Evolutionary conservation across 2,888 invertebrate genomes (phyloP).

Genomic region (Polydrusus cervinus): DNA sequence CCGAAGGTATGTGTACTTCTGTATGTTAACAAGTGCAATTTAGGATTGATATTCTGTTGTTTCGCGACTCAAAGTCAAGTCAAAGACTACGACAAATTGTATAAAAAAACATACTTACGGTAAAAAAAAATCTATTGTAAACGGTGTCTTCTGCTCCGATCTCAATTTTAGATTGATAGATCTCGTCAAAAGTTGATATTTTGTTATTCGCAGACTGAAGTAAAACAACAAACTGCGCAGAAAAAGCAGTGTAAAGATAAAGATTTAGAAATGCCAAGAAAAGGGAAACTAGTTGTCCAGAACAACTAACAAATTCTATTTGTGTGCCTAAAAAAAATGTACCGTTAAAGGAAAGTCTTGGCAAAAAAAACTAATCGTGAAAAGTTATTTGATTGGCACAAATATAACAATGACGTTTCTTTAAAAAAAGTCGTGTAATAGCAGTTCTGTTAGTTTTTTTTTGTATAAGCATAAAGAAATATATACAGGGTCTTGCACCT

Average conservation of each 20-base stretch:
- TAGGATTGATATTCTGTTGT: too few relatives aligned
- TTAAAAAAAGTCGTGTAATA: too few relatives aligned
- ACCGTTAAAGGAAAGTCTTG: neutral
- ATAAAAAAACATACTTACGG: neutral
- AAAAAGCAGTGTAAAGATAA: constrained; percentile 3
- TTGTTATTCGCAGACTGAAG: constrained; percentile 1
- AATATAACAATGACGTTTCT: too few relatives aligned
- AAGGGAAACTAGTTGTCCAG: neutral
- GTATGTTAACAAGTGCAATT: too few relatives aligned
- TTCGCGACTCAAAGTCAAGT: too few relatives aligned
- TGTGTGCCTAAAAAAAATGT: neutral
- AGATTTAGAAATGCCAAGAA: neutral
- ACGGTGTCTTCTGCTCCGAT: constrained; percentile 10
- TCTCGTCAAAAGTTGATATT: neutral
- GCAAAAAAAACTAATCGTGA: too few relatives aligned
- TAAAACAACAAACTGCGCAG: constrained; percentile 3
- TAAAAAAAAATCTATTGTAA: constrained; percentile 13
- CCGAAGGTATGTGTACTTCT: too few relatives aligned
- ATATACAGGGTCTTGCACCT: too few relatives aligned
- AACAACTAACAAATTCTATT: neutral
- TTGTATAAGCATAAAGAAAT: too few relatives aligned
- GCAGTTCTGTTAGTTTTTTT: too few relatives aligned
- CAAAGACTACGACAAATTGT: too few relatives aligned
- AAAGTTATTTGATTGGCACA: too few relatives aligned
- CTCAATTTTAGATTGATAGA: neutral